A percentile compares a stretch with the other conserved stretches of the same genome.
Conservation (phyloP, 2,113 vertebrate species). For the Eublepharis macularius region DNA sequence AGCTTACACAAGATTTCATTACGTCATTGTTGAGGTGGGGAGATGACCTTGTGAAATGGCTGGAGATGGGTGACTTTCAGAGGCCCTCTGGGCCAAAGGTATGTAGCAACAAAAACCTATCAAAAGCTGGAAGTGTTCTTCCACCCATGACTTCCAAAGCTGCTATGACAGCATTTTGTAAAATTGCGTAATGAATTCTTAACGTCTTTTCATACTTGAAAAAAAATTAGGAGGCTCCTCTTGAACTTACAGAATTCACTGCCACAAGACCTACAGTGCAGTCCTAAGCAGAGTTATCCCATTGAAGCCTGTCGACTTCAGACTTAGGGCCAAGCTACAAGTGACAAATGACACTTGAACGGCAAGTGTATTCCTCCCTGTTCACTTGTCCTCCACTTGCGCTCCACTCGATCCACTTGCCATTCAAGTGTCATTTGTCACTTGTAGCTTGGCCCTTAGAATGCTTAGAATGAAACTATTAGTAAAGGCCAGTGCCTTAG, state of each 20-base stretch:
- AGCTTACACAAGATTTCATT: slow-evolving; percentile 58
- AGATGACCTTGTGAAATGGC: slow-evolving; percentile 63
- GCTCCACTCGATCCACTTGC: too few species aligned
- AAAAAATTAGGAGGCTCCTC: slow-evolving; percentile 35
- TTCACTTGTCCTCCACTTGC: too few species aligned
- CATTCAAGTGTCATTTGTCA: too few species aligned
- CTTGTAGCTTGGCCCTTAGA: too few species aligned
- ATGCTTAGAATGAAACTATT: too few species aligned
- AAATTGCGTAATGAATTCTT: slow-evolving; percentile 59
- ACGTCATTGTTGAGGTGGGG: slow-evolving; percentile 55
- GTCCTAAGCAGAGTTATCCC: too few species aligned
- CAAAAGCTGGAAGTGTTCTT: slow-evolving; percentile 51
- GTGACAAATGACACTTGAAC: too few species aligned
- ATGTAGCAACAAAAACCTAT: slow-evolving; percentile 56
- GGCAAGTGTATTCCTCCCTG: too few species aligned
- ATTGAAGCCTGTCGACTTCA: too few species aligned
- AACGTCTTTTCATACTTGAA: slow-evolving; percentile 45
- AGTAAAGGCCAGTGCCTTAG: background rate
- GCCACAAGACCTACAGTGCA: background rate
- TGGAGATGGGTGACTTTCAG: slow-evolving; percentile 60
- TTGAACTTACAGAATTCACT: background rate
- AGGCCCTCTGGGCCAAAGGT: slow-evolving; percentile 42
- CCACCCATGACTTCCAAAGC: slow-evolving; percentile 47
- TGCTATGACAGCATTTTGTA: slow-evolving; percentile 43
- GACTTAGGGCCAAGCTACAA: too few species aligned